Evolutionary conservation across 2,113 vertebrate species (phyloP).

Genomic region (Catharus minimus): DNA sequence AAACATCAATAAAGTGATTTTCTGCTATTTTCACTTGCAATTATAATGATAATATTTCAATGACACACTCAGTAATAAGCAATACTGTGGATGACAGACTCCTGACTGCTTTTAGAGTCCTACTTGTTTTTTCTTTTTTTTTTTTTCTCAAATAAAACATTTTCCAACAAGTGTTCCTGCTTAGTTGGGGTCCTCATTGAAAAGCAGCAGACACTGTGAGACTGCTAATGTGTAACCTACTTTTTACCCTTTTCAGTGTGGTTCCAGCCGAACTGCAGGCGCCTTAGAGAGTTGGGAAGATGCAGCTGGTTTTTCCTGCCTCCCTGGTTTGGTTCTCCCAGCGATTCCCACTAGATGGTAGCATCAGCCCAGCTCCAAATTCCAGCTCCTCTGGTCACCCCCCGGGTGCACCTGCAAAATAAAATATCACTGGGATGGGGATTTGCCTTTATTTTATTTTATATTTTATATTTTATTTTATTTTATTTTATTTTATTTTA

Average conservation of each 20-base stretch:
- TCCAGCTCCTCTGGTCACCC: accelerated
- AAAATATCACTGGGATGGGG: accelerated
- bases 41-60: neutral
- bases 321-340: accelerated
- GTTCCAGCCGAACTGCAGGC: neutral
- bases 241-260: neutral
- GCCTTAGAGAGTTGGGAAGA: accelerated
- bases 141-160: neutral
- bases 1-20: neutral
- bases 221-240: neutral
- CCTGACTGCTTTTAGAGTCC: neutral
- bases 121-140: neutral
- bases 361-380: neutral
- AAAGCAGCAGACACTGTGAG: neutral
- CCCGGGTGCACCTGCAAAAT: neutral
- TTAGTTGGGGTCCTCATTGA: neutral
- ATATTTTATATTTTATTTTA: no score
- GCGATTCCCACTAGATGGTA: neutral
- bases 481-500: no score
- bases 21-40: neutral
- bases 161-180: neutral
- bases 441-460: neutral
- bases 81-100: neutral
- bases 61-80: neutral
- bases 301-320: neutral